Evolutionary conservation across 2,113 vertebrate species (phyloP).

Genomic region (Neopipo cinnamomea): DNA sequence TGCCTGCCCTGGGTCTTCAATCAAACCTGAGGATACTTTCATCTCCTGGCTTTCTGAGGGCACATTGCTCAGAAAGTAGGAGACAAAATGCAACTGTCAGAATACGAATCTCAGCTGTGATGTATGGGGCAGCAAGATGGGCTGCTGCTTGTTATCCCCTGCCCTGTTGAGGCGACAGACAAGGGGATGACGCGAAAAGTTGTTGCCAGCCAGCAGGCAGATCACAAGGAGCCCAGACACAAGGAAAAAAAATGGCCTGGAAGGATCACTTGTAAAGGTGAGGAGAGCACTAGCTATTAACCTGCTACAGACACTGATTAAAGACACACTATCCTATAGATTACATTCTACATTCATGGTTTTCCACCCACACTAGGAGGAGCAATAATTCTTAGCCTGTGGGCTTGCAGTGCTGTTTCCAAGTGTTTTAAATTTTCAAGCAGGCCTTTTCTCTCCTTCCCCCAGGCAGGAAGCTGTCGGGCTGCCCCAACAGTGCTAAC

Average conservation of each 20-base stretch:
- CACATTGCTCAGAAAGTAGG: conserved; percentile 66
- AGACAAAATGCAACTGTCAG: conserved; percentile 77
- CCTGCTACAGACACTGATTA: conserved; percentile 39
- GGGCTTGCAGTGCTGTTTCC: neutral
- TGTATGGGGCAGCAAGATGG: conserved; percentile 70
- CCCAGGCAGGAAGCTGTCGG: neutral
- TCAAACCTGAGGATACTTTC: conserved; percentile 64
- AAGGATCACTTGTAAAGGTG: conserved; percentile 48
- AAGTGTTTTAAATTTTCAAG: conserved; percentile 21
- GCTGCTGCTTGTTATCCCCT: conserved; percentile 77
- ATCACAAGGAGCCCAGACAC: neutral
- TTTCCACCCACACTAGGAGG: neutral
- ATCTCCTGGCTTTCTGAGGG: conserved; percentile 54
- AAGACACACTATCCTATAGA: neutral
- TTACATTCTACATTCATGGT: neutral
- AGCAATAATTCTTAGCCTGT: neutral
- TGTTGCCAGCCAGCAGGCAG: conserved; percentile 29
- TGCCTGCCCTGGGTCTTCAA: conserved; percentile 70
- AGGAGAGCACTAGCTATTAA: conserved; percentile 29
- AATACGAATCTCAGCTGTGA: conserved; percentile 65
- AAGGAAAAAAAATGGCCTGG: conserved; percentile 19
- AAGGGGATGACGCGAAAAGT: conserved; percentile 31
- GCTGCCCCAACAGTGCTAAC: neutral
- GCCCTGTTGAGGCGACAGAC: conserved; percentile 47
- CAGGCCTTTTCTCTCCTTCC: neutral